Percentiles rank a stretch among this genome's conserved stretches.
phyloP scores from a whole-genome alignment of 2,797 vertebrate genomes.

The Rhyacichthys aspro region DNA sequence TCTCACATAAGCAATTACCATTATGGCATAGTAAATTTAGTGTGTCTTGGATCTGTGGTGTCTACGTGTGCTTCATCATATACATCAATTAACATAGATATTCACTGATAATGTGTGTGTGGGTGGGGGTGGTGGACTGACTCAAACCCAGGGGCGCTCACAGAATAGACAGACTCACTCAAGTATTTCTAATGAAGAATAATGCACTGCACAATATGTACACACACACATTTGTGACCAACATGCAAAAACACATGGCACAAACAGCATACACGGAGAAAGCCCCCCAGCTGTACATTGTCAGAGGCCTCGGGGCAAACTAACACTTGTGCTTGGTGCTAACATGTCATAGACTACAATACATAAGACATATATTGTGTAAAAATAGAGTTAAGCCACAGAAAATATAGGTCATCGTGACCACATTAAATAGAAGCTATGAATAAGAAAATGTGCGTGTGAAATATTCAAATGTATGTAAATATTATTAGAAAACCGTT shows the following conservation, averaged over 20 bases:
- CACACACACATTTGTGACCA: not conserved
- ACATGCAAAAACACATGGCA: constrained; percentile 8
- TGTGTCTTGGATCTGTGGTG: not conserved
- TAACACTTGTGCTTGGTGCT: constrained; percentile 28
- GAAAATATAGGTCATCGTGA: no score
- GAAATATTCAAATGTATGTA: no score
- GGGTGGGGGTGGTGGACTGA: constrained; percentile 57
- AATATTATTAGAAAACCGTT: no score
- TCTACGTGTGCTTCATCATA: no score
- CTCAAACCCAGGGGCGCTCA: constrained; percentile 68
- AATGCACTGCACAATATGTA: constrained; percentile 64
- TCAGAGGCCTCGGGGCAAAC: constrained; percentile 24
- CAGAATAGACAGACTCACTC: constrained; percentile 74
- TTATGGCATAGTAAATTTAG: not conserved
- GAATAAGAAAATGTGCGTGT: no score
- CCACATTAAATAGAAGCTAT: no score
- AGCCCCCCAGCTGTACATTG: constrained; percentile 5
- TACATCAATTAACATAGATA: not conserved
- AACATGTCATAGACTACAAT: no score
- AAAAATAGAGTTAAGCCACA: no score
- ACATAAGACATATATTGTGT: no score
- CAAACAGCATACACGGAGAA: constrained; percentile 8
- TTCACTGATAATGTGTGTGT: constrained; percentile 18
- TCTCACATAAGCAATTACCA: constrained; percentile 14
- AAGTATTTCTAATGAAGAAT: constrained; percentile 80